Evolutionary conservation across 2,113 vertebrate genomes (phyloP), one percentile per base, ranked within the genome.

Genomic region (Misgurnus anguillicaudatus): DNA sequence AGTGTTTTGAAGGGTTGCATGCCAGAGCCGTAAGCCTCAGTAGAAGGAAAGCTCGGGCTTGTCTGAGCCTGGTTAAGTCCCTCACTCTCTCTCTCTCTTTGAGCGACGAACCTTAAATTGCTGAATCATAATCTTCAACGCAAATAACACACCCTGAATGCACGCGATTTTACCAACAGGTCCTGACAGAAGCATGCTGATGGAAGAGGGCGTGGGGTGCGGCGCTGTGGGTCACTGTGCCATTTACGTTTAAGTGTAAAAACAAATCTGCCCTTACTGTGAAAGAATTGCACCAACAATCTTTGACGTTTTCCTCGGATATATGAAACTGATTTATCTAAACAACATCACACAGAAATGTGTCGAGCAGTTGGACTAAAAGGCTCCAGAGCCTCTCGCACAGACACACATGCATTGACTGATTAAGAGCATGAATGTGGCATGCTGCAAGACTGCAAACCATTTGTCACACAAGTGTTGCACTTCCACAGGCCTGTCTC

Each of bases 381-480:
- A 67, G 69, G 41, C 78, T 72, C 68, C 60, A 73, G 68, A 36
- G 24, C 24, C 24, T 31, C 70, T 24, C 45, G 24, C 45, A 58
- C 69, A 53, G 45, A 62, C 58, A 53, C 63, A 58, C 67, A 62
- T 61, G 11, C 24, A 11, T 72, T 60, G 69, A 36, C 76, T 64
- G 74, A 86, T 80, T 77, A 82, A 82, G 68, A 74, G 80, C 57
- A 55, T 38, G 48, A 78, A 66, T 75, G 62, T 79, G 51, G 60
- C 45, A 75, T 75, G 78, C 65, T 72, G 41, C 73, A 64, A 64
- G 77, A 55, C 69, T 67, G 73, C 21, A 31, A 19, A 66, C 75
- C 80, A 85, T 80, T 81, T 83, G 79, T 85, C 81, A 79, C 76
- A 78, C 75, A 66, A 66, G 16, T 77, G 66, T 77, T 75, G 47